These are phyloP conservation scores for Drosophila parvula DNA, from an alignment of 1,140 invertebrate genomes.

Conservation along the genomic window DNA sequence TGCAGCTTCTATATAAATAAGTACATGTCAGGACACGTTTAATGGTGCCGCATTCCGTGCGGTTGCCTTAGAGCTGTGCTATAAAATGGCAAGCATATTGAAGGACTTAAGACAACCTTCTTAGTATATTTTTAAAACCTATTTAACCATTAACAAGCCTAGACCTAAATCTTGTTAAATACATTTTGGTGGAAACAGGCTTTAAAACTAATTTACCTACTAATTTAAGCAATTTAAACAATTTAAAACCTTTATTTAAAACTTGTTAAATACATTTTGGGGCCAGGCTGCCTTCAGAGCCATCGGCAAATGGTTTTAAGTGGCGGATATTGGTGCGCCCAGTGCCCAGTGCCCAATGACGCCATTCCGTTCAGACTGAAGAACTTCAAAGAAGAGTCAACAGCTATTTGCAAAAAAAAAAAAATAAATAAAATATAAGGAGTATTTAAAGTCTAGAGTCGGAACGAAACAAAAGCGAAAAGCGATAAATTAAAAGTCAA, in stretches of 20 bases:
- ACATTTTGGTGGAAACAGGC: neutral
- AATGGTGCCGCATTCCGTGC: neutral
- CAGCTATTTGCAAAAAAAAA: constrained; percentile 12
- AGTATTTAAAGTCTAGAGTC: constrained; percentile 3
- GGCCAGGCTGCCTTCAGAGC: neutral
- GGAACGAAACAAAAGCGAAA: constrained; percentile 30
- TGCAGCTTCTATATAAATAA: too few species aligned
- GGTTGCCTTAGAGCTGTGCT: neutral
- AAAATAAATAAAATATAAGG: neutral
- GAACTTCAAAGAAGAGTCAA: constrained; percentile 3
- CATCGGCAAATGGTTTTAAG: neutral
- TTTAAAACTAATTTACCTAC: neutral
- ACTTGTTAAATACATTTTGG: neutral
- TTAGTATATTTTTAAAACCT: too few species aligned
- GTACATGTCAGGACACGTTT: neutral
- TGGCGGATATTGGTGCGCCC: neutral
- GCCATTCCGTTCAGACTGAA: constrained; percentile 1
- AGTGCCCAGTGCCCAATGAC: constrained; percentile 34
- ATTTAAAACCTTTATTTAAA: neutral
- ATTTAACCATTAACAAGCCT: neutral
- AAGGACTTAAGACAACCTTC: too few species aligned
- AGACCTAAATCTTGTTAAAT: neutral
- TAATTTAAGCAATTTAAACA: neutral
- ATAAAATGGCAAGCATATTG: too few species aligned
- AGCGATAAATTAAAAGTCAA: constrained; percentile 43